Base-by-base conservation (phyloP, 2,797 vertebrate genomes). In the Clamator glandarius region DNA sequence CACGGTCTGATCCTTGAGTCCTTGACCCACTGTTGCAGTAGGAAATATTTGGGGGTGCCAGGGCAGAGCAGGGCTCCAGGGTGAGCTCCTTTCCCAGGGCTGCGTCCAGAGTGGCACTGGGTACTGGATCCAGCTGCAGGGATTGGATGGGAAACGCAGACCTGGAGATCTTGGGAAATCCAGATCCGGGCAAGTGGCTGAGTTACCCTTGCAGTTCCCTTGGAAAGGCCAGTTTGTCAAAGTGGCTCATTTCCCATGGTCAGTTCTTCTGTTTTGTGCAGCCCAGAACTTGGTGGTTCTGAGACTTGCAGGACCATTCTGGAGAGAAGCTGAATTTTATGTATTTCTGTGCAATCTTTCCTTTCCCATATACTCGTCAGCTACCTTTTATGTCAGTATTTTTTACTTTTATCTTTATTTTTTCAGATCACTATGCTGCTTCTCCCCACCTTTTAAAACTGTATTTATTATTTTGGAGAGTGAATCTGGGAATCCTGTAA, bases 191-290 rank as follows among this genome's bases (percentile, higher is more conserved):
- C n/a, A n/a, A n/a, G n/a, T n/a, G n/a, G n/a, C n/a, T n/a, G n/a
- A n/a, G n/a, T n/a, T n/a, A n/a, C n/a, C 35, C 19, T 63, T 55
- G 62, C 9, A 14, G 26, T 69, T 81, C 28, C 67, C 44, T 48
- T 84, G 54, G 54, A 48, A 55, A 69, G 62, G 25, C 57, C 73
- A 15, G 14, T 54, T 78, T 78, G 23, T 42, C 13, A 3, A 33
- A 77, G n/a, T 0, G 0, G 18, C n/a, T 46, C 4, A 0, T 63
- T 77, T 63, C 20, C 25, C 2, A 0, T 64, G 44, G 14, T 63
- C 55, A n/a, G 15, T 67, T 80, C 33, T 59, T 82, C 29, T 21
- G 15, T 29, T 63, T 54, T 55, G 21, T 68, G 41, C 17, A 39
- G 44, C 72, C 19, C 55, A 52, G 46, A 25, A 28, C 29, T 50